These are phyloP conservation scores for Vidua macroura DNA, from an alignment of 2,113 vertebrate species.

Conservation along the genomic window DNA sequence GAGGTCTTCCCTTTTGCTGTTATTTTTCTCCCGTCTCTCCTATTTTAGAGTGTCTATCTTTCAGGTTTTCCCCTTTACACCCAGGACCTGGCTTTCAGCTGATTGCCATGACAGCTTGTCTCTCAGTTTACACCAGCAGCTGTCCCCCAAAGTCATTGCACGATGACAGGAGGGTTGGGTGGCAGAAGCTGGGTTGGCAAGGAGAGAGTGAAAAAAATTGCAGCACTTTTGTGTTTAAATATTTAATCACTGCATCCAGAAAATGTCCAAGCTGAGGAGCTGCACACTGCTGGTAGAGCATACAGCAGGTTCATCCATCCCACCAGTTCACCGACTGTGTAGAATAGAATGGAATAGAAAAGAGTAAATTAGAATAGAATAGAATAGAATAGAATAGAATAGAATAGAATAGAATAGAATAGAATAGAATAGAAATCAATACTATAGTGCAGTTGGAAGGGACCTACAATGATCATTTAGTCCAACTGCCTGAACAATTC, in stretches of 20 bases:
- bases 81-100: not conserved
- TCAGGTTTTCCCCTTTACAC: not conserved
- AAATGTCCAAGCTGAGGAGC: not conserved
- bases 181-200: not conserved
- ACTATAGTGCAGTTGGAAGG: not conserved
- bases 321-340: not conserved
- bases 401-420: not conserved
- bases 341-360: not conserved
- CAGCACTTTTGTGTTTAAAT: not conserved
- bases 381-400: not conserved
- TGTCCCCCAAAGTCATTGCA: not conserved
- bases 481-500: not conserved
- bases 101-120: not conserved
- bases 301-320: not conserved
- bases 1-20: not conserved
- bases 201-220: not conserved
- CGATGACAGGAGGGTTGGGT: not conserved
- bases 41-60: not conserved
- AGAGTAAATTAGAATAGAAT: not conserved
- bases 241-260: not conserved
- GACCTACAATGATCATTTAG: not conserved
- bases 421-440: not conserved
- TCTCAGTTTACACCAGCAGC: not conserved
- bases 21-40: not conserved
- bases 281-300: not conserved